These are phyloP conservation scores for Caenorhabditis latens DNA, from an alignment of 1,140 invertebrate species.

Conservation along the genomic window DNA sequence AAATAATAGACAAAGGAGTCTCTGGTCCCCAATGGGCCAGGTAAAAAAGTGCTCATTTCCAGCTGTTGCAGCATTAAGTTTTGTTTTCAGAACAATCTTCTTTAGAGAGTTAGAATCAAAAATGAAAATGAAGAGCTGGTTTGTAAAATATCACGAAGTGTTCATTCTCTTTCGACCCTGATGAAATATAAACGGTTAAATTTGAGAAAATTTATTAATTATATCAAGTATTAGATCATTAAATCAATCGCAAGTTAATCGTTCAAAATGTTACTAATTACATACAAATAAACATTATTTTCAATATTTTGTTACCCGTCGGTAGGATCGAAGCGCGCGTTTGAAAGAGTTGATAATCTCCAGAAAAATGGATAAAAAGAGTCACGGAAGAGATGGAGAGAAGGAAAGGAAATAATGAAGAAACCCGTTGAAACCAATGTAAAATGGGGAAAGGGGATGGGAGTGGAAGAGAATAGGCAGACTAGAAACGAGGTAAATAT, in stretches of 20 bases:
- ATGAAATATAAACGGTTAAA: no score
- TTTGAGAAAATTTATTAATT: conserved; percentile 31
- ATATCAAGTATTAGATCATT: not conserved
- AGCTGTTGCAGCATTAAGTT: no score
- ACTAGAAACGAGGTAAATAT: conserved; percentile 32
- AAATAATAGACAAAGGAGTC: no score
- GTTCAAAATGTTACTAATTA: conserved; percentile 13
- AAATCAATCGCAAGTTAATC: conserved; percentile 9
- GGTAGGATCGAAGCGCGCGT: conserved; percentile 39
- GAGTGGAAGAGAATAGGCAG: not conserved
- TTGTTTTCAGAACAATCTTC: no score
- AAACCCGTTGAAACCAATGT: conserved; percentile 15
- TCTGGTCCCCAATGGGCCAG: no score
- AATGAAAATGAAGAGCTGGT: no score
- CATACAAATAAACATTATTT: conserved; percentile 16
- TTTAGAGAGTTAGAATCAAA: no score
- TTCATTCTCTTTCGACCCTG: no score
- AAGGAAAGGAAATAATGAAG: not conserved
- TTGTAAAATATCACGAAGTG: no score
- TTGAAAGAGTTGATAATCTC: conserved; percentile 52
- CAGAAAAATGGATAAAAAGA: not conserved
- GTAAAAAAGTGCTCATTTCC: no score
- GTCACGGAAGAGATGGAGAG: conserved; percentile 48
- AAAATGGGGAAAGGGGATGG: not conserved
- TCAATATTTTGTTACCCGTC: conserved; percentile 33